Evolutionary conservation across 2,888 invertebrate genomes (phyloP).

Genomic region (Trileptium ribeirensis): DNA sequence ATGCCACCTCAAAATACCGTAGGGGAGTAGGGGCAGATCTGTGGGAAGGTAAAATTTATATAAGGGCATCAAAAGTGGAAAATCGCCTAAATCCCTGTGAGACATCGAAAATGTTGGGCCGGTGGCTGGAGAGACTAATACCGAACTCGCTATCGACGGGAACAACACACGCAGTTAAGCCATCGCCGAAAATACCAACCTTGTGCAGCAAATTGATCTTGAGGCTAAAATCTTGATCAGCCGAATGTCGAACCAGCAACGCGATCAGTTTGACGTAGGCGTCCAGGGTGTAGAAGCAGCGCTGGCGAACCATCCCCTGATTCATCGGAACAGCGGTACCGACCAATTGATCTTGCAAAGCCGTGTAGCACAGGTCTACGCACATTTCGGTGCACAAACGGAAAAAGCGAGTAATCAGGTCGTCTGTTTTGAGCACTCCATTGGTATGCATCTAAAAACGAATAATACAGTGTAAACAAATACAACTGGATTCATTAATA

Average conservation of each 20-base stretch:
- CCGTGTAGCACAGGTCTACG: conserved; percentile 83
- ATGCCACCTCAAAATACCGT: too few relatives aligned
- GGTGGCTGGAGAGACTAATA: too few relatives aligned
- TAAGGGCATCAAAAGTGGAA: too few relatives aligned
- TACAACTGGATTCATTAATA: too few relatives aligned
- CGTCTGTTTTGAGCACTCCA: conserved; percentile 92
- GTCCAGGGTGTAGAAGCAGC: conserved; percentile 89
- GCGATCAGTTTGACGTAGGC: conserved; percentile 88
- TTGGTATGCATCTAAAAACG: conserved; percentile 82
- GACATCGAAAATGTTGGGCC: too few relatives aligned
- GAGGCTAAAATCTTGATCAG: conserved; percentile 79
- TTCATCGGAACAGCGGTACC: conserved; percentile 20
- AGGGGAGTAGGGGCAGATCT: too few relatives aligned
- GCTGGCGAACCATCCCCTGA: conserved; percentile 66
- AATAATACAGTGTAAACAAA: too few relatives aligned
- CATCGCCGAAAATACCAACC: conserved; percentile 59
- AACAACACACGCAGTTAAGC: too few relatives aligned
- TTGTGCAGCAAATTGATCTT: conserved; percentile 94
- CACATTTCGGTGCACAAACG: conserved; percentile 91
- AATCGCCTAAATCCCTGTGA: too few relatives aligned
- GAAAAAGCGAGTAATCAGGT: conserved; percentile 92
- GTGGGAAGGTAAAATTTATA: too few relatives aligned
- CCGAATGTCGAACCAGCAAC: conserved; percentile 69
- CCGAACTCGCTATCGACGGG: too few relatives aligned
- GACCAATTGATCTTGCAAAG: conserved; percentile 65